These are phyloP conservation scores for Rallus crepitans DNA, from an alignment of 2,797 vertebrate species.

Conservation along the genomic window DNA sequence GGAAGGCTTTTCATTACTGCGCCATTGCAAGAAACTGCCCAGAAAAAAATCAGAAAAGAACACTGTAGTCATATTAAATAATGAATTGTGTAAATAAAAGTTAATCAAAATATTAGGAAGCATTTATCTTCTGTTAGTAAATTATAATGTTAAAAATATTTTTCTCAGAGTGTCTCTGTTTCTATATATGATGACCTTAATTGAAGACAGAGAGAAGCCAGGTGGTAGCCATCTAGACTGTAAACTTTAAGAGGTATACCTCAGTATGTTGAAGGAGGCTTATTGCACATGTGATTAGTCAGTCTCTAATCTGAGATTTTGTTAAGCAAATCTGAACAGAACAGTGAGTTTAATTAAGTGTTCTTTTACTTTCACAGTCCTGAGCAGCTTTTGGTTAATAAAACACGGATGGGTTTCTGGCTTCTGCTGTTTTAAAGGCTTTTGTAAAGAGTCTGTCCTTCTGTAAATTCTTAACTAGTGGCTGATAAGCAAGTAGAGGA, in stretches of 20 bases:
- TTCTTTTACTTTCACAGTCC: background rate
- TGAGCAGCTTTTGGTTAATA: background rate
- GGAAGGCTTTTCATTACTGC: background rate
- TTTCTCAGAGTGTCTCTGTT: background rate
- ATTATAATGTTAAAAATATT: background rate
- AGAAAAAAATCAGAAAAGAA: background rate
- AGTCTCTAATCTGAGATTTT: background rate
- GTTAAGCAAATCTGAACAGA: constrained; percentile 45
- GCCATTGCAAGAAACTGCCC: background rate
- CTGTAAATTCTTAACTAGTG: background rate
- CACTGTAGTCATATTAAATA: background rate
- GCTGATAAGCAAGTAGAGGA: background rate
- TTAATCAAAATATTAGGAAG: background rate
- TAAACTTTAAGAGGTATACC: background rate
- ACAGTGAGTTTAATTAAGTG: background rate
- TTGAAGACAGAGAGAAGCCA: background rate
- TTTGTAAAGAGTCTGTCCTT: background rate
- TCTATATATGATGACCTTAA: background rate
- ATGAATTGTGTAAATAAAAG: background rate
- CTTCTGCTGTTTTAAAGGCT: background rate
- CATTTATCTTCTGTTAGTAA: background rate
- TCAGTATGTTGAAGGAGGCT: background rate
- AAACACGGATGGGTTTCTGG: background rate
- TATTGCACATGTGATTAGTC: background rate
- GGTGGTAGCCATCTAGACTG: background rate